phyloP scores from a whole-genome alignment of 2,797 vertebrate species.

The Ctenopoma multispine region DNA sequence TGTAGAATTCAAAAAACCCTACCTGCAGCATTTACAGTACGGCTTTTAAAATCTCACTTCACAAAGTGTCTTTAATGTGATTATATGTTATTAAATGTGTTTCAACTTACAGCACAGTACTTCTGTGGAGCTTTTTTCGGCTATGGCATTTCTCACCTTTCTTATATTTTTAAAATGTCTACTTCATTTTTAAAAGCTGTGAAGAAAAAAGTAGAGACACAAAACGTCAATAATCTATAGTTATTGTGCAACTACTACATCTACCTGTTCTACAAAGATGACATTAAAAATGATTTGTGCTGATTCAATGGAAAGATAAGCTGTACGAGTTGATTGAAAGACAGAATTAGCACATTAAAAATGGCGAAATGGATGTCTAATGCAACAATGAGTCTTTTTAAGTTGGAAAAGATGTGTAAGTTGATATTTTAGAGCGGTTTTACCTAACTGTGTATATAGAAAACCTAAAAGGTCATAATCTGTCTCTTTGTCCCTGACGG shows the following conservation, averaged over 20 bases:
- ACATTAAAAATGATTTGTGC: neutral
- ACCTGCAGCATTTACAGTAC: slow-evolving; percentile 1
- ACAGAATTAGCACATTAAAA: neutral
- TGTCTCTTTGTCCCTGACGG: no score
- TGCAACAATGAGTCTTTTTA: neutral
- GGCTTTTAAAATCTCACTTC: slow-evolving; percentile 21
- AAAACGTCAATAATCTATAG: neutral
- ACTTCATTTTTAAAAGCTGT: slow-evolving; percentile 1
- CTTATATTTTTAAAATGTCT: neutral
- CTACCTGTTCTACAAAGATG: no score
- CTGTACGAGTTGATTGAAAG: neutral
- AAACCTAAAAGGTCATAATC: neutral
- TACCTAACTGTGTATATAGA: neutral
- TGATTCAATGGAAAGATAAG: neutral
- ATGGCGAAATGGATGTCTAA: neutral
- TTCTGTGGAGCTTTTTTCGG: neutral
- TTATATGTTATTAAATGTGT: slow-evolving; percentile 35
- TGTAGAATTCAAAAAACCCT: slow-evolving; percentile 3
- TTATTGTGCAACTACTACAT: neutral
- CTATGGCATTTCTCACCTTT: neutral
- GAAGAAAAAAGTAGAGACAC: neutral
- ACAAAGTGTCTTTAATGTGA: slow-evolving; percentile 14
- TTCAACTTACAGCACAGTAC: neutral
- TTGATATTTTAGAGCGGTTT: neutral
- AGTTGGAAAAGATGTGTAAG: neutral